Conservation (phyloP, 2,797 vertebrate genomes). For the Meda fulgida region DNA sequence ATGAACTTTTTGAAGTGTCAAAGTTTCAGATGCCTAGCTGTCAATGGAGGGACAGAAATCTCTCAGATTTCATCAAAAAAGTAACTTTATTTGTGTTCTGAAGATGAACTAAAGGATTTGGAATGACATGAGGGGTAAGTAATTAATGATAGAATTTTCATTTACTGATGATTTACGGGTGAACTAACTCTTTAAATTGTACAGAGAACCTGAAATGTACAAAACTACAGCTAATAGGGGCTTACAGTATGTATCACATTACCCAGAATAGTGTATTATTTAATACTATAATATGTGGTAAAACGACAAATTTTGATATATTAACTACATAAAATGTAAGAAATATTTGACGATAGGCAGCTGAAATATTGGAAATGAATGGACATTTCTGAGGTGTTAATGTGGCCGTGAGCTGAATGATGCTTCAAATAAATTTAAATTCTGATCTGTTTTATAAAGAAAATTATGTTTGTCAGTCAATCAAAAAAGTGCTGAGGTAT, state of each 20-base stretch:
- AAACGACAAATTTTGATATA: not conserved
- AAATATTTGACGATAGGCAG: not conserved
- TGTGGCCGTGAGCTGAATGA: not conserved
- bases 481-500: not conserved
- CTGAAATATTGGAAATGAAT: not conserved
- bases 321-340: not conserved
- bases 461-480: not conserved
- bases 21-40: too few relatives aligned
- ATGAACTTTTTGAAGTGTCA: too few relatives aligned
- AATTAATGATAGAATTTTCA: too few relatives aligned
- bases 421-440: not conserved
- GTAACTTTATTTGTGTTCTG: not conserved
- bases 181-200: not conserved
- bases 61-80: too few relatives aligned
- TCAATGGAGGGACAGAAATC: too few relatives aligned
- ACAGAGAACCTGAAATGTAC: not conserved
- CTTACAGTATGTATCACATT: not conserved
- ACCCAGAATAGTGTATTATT: not conserved
- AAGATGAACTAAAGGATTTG: too few relatives aligned
- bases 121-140: too few relatives aligned
- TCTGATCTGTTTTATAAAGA: not conserved
- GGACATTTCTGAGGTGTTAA: not conserved
- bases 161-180: too few relatives aligned
- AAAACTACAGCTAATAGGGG: not conserved
- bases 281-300: not conserved